Conservation (phyloP, 2,888 invertebrate species). For the Villa cingulata region DNA sequence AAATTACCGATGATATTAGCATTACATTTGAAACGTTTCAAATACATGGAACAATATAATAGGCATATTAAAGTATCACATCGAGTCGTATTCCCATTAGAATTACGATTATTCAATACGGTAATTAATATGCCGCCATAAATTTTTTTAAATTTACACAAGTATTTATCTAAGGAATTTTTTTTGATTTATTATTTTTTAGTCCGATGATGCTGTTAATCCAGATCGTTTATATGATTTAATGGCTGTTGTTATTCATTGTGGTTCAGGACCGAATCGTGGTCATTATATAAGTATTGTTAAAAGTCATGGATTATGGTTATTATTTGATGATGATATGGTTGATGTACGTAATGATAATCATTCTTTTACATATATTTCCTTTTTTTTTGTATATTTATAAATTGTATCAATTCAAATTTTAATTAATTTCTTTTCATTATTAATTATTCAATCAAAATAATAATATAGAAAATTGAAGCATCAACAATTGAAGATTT, state of each 20-base stretch:
- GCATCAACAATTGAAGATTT: constrained; percentile 99
- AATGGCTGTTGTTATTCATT: constrained; percentile 98
- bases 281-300: constrained; percentile 99
- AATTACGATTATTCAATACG: constrained; percentile 92
- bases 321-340: constrained; percentile 99
- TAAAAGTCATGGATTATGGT: constrained; percentile 98
- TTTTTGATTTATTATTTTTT: constrained; percentile 17
- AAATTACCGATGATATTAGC: constrained; percentile 96
- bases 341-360: constrained; percentile 71
- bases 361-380: too few relatives aligned
- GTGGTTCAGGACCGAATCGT: constrained; percentile 97
- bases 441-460: constrained; percentile 28
- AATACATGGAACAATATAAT: constrained; percentile 97
- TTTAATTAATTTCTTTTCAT: constrained; percentile 6
- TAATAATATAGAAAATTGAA: constrained; percentile 98
- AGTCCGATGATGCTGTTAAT: constrained; percentile 98
- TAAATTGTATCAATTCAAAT: constrained; percentile 1
- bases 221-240: constrained; percentile 96
- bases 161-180: not conserved
- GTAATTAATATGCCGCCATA: constrained; percentile 36
- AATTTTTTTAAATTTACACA: constrained; percentile 4
- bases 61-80: constrained; percentile 98
- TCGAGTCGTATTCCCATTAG: constrained; percentile 96
- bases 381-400: constrained; percentile 1
- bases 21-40: constrained; percentile 91